These are phyloP conservation scores for Enteromius radiatus DNA, from an alignment of 2,797 vertebrate genomes.

Conservation along the genomic window DNA sequence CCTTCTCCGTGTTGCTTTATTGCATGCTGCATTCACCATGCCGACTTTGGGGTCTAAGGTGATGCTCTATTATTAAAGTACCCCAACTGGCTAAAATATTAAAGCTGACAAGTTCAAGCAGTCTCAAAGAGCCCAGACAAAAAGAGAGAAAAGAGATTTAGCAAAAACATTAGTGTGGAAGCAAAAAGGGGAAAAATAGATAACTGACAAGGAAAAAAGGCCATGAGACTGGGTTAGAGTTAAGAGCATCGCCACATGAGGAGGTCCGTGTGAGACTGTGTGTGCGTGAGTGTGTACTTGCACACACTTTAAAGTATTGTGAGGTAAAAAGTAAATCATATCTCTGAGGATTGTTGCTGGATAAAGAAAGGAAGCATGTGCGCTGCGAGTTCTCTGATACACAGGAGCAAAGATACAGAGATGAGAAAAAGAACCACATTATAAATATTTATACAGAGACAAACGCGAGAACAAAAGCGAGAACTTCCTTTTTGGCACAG, in stretches of 20 bases:
- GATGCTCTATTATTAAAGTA: neutral
- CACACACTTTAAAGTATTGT: conserved; percentile 34
- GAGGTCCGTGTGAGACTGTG: conserved; percentile 41
- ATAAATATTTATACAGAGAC: conserved; percentile 77
- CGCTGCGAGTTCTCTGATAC: conserved; percentile 38
- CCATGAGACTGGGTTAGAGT: conserved; percentile 17
- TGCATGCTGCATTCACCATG: neutral
- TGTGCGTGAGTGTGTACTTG: conserved; percentile 33
- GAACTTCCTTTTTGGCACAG: conserved; percentile 46
- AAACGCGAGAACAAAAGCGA: conserved; percentile 57
- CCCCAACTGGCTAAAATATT: conserved; percentile 54
- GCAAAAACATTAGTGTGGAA: conserved; percentile 40
- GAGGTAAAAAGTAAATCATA: conserved; percentile 52
- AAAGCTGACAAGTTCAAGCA: conserved; percentile 21
- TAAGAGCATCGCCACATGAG: conserved; percentile 31
- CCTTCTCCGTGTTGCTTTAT: neutral
- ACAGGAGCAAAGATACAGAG: conserved; percentile 44
- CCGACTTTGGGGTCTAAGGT: neutral
- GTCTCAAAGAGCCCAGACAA: neutral
- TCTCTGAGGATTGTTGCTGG: conserved; percentile 52
- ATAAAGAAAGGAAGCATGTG: conserved; percentile 56
- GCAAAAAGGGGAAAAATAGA: conserved; percentile 29
- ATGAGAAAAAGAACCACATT: conserved; percentile 46
- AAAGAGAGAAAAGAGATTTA: neutral
- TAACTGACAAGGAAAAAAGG: conserved; percentile 15